Conservation (phyloP, 37 sponge, comb jelly and placozoan species). For the Halichondria panicea region DNA sequence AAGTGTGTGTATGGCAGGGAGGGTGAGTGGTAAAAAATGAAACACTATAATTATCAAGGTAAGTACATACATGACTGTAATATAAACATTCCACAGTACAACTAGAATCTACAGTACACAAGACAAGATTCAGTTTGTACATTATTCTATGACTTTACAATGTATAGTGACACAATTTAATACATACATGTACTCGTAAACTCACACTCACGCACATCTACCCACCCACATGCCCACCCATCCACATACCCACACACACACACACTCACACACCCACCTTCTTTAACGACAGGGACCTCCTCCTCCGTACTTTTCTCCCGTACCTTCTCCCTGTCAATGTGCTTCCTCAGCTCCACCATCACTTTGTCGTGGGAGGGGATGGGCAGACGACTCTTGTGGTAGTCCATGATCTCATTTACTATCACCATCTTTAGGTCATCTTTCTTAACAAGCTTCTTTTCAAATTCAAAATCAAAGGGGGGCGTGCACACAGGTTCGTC, state of each 20-base stretch:
- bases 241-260: neutral
- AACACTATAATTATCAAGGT: too few relatives aligned
- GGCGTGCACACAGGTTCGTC: conserved; percentile 87
- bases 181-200: too few relatives aligned
- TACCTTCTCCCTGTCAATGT: conserved; percentile 51
- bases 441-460: conserved; percentile 66
- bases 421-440: conserved; percentile 69
- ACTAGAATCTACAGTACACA: too few relatives aligned
- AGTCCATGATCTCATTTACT: conserved; percentile 75
- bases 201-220: too few relatives aligned
- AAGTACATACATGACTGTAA: too few relatives aligned
- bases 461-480: conserved; percentile 88
- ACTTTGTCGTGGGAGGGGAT: conserved; percentile 64
- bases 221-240: too few relatives aligned
- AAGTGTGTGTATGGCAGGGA: too few relatives aligned
- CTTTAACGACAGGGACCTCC: conserved; percentile 22
- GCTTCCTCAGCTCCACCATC: conserved; percentile 54
- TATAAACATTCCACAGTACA: too few relatives aligned
- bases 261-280: neutral
- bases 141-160: too few relatives aligned
- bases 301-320: conserved; percentile 12
- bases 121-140: too few relatives aligned
- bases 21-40: too few relatives aligned
- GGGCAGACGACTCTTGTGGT: conserved; percentile 73
- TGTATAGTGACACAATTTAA: too few relatives aligned